These are phyloP conservation scores for Psittacula echo DNA, from an alignment of 2,797 vertebrate genomes.

Conservation along the genomic window DNA sequence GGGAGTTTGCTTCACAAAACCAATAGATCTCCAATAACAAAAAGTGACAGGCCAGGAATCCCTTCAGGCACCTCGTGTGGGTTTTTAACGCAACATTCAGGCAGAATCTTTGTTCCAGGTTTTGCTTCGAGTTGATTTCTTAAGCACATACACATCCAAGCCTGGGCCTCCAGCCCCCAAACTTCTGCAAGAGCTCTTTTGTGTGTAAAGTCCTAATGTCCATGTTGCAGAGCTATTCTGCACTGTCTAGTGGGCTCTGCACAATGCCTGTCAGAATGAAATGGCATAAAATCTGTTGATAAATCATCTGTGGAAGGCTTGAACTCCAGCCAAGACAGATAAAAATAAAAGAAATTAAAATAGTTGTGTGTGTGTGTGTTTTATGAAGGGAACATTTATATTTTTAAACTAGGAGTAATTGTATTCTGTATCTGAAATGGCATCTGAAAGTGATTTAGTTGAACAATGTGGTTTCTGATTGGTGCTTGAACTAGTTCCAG, in stretches of 20 bases:
- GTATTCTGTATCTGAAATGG: constrained; percentile 85
- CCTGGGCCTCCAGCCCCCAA: constrained; percentile 42
- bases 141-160: constrained; percentile 55
- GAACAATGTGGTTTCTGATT: constrained; percentile 92
- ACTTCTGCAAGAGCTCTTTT: constrained; percentile 68
- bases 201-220: constrained; percentile 66
- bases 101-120: constrained; percentile 70
- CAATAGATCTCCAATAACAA: constrained; percentile 34
- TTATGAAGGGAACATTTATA: constrained; percentile 86
- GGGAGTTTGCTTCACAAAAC: constrained; percentile 12
- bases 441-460: constrained; percentile 95
- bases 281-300: constrained; percentile 83
- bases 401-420: constrained; percentile 93
- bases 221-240: constrained; percentile 64
- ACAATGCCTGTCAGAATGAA: constrained; percentile 74
- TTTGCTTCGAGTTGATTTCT: constrained; percentile 35
- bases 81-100: not conserved
- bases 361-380: constrained; percentile 55
- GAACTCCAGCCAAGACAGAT: constrained; percentile 85
- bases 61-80: constrained; percentile 11
- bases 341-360: constrained; percentile 83
- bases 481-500: constrained; percentile 88
- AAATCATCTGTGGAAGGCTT: constrained; percentile 86
- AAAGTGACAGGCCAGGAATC: constrained; percentile 36
- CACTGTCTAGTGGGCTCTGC: constrained; percentile 53